Base-by-base conservation (phyloP, 2,888 invertebrate genomes). In the Steinernema hermaphroditum region DNA sequence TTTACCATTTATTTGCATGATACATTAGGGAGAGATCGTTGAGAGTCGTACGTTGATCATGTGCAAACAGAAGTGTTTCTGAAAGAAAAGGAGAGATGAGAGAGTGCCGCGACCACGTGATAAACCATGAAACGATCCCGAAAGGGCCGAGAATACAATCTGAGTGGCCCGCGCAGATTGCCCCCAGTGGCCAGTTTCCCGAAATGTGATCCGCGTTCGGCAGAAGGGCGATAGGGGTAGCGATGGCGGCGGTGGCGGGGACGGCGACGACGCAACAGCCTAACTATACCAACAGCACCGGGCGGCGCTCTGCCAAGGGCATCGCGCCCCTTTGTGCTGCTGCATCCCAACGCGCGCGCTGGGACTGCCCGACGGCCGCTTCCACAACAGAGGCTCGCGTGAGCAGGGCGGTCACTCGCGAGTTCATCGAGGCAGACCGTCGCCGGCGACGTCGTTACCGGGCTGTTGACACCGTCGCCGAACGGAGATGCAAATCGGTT, bases 291-390 rank as follows among this genome's bases (percentile, higher is more conserved):
- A 37, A 12, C 62, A 54, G n/a, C 54, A 62, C 62, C 62, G 62
- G 62, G 62, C 62, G 62, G 62, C 62, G 62, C 29, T 62, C 62
- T 6, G 62, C 62, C 62, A 62, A 62, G 62, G 62, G 62, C 62
- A 62, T 62, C 29, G 16, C 29, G 62, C 62, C 16, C 62, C 62
- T 62, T 62, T 62, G 62, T 62, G 62, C 34, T 34, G 62, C 62
- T 29, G 62, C 62, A 62, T 62, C 62, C 62, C 62, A 62, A 32
- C 6, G 62, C 29, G 62, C 32, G 62, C 62, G 62, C 62, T 22
- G 27, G 32, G 27, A n/a, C 54, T 14, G 14, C 54, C 22, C 32
- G 27, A 12, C 43, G 43, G 16, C 54, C 54, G 22, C 19, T 32
- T 62, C 27, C 62, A 22, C 54, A 54, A 2, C 54, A 54, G 27